These are phyloP conservation scores for Macrocentrus cingulum DNA, from an alignment of 1,140 invertebrate species.

Conservation along the genomic window DNA sequence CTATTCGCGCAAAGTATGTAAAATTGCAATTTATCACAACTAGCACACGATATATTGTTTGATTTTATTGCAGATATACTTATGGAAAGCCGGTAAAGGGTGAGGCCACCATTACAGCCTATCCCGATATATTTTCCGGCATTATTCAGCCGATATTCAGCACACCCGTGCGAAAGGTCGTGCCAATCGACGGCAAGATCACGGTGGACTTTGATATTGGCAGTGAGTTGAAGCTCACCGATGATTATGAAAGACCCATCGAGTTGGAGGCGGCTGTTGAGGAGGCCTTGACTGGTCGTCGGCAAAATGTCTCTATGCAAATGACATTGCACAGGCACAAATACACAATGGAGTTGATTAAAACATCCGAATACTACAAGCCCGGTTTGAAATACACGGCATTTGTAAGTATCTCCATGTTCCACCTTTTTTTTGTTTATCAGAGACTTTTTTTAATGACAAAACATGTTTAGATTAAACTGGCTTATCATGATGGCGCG, in stretches of 20 bases:
- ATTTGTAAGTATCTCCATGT: constrained; percentile 64
- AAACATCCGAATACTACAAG: constrained; percentile 84
- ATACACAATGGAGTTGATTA: constrained; percentile 80
- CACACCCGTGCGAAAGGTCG: constrained; percentile 74
- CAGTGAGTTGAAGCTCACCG: constrained; percentile 69
- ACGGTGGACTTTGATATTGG: constrained; percentile 76
- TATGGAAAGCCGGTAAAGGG: constrained; percentile 83
- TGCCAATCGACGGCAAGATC: constrained; percentile 76
- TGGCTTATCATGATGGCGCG: constrained; percentile 74
- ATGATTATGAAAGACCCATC: constrained; percentile 74
- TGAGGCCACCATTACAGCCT: constrained; percentile 74
- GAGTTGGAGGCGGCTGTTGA: constrained; percentile 78
- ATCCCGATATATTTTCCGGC: constrained; percentile 75
- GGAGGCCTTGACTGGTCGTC: constrained; percentile 76
- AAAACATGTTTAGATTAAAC: constrained; percentile 63
- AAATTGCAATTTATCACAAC: background rate
- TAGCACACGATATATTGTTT: background rate
- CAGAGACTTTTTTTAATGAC: background rate
- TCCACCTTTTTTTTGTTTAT: background rate
- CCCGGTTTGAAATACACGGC: constrained; percentile 81
- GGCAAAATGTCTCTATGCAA: constrained; percentile 76
- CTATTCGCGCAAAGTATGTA: constrained; percentile 80
- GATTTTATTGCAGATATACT: constrained; percentile 64
- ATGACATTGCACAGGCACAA: constrained; percentile 78
- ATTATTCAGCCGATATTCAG: constrained; percentile 79